These are phyloP conservation scores for Arctia plantaginis DNA, from an alignment of 2,888 invertebrate genomes.

Conservation along the genomic window DNA sequence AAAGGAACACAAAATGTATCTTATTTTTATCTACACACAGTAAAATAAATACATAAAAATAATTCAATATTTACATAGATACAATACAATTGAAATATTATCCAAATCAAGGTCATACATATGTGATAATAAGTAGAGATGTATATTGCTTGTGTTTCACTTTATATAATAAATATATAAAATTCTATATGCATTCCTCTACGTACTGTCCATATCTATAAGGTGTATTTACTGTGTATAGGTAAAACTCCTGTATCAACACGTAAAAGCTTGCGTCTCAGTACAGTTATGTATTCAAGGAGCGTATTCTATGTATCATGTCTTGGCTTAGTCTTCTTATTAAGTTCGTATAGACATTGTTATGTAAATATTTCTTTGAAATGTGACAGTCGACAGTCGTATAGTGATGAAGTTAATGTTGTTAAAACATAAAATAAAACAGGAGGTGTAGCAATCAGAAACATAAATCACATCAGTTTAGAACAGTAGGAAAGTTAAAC, in stretches of 20 bases:
- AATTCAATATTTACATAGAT: not conserved
- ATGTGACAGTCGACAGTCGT: slow-evolving; percentile 73
- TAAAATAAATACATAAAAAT: slow-evolving; percentile 31
- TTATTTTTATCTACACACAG: slow-evolving; percentile 56
- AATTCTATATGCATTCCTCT: slow-evolving; percentile 16
- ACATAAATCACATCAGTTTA: slow-evolving; percentile 66
- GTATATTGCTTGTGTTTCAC: slow-evolving; percentile 24
- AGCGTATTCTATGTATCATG: slow-evolving; percentile 46
- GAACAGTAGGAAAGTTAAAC: slow-evolving; percentile 62
- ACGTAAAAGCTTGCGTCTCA: slow-evolving; percentile 73
- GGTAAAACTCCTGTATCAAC: slow-evolving; percentile 50
- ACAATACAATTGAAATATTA: not conserved
- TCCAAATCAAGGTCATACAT: slow-evolving; percentile 14
- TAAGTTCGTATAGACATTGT: slow-evolving; percentile 72
- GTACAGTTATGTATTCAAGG: slow-evolving; percentile 62
- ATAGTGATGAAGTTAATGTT: slow-evolving; percentile 77
- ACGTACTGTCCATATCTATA: slow-evolving; percentile 21
- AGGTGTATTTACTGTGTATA: slow-evolving; percentile 47
- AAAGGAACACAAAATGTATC: slow-evolving; percentile 36
- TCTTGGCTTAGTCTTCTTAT: slow-evolving; percentile 63
- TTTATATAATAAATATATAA: slow-evolving; percentile 5
- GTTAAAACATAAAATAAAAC: slow-evolving; percentile 62
- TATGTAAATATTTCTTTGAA: slow-evolving; percentile 66
- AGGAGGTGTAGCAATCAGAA: slow-evolving; percentile 60
- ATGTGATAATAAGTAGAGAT: slow-evolving; percentile 27